Conservation (phyloP, 2,888 invertebrate species). For the Ceraclea dissimilis region DNA sequence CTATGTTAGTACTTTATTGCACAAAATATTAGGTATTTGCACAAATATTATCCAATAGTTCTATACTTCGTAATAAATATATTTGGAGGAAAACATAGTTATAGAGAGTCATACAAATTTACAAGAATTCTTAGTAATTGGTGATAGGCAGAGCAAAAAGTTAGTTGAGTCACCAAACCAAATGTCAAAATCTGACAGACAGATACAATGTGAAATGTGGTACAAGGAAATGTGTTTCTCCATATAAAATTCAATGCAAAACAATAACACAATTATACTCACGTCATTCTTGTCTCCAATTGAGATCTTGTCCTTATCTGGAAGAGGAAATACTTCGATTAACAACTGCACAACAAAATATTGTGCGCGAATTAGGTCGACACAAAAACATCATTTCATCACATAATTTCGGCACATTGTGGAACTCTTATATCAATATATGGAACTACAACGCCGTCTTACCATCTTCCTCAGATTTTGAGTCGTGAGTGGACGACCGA, state of each 20-base stretch:
- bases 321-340: conserved; percentile 31
- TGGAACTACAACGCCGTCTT: not conserved
- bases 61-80: no score
- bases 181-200: conserved; percentile 16
- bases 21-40: no score
- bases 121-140: not conserved
- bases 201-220: not conserved
- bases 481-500: conserved; percentile 21
- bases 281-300: conserved; percentile 57
- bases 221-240: not conserved
- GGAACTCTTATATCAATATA: not conserved
- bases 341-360: conserved; percentile 5
- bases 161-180: conserved; percentile 10
- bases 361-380: conserved; percentile 13
- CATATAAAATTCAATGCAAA: not conserved
- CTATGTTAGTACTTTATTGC: no score
- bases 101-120: not conserved
- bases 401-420: not conserved
- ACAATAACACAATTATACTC: conserved; percentile 35
- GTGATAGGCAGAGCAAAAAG: no score
- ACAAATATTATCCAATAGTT: no score
- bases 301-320: conserved; percentile 52
- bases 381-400: not conserved
- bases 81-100: no score
- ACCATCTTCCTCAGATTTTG: conserved; percentile 24